phyloP scores from a whole-genome alignment of 1,140 invertebrate genomes.

The Pseudachorutes palmiensis region DNA sequence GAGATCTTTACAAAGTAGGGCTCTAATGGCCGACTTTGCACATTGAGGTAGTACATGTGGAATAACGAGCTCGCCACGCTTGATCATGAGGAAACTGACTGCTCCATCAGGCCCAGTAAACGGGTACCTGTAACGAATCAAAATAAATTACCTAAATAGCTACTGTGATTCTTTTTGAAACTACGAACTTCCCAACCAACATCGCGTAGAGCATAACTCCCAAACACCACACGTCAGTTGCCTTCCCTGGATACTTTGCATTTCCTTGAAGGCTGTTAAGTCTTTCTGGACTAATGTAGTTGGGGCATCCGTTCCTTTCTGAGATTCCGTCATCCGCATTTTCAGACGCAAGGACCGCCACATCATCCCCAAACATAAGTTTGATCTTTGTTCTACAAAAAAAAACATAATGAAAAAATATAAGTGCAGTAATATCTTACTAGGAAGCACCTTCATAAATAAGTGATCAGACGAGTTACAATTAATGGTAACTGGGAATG shows the following conservation, averaged over 20 bases:
- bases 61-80: constrained; percentile 74
- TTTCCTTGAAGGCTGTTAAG: constrained; percentile 65
- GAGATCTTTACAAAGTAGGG: constrained; percentile 73
- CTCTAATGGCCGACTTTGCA: constrained; percentile 76
- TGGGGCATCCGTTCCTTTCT: constrained; percentile 90
- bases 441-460: too few relatives aligned
- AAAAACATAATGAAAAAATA: not conserved
- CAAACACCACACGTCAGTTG: constrained; percentile 92
- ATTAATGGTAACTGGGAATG: too few relatives aligned
- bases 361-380: constrained; percentile 87
- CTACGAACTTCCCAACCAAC: constrained; percentile 74
- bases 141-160: too few relatives aligned
- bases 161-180: not conserved
- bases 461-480: too few relatives aligned
- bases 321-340: constrained; percentile 73
- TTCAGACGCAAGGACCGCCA: constrained; percentile 71
- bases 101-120: constrained; percentile 88
- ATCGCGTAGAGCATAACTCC: constrained; percentile 95
- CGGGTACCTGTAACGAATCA: constrained; percentile 67
- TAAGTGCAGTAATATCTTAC: too few relatives aligned
- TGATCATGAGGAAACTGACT: constrained; percentile 82
- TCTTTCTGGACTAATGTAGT: constrained; percentile 81
- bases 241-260: constrained; percentile 75
- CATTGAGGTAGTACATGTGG: constrained; percentile 78
- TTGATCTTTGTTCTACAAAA: constrained; percentile 75